phyloP scores from a whole-genome alignment of 2,888 invertebrate genomes.

The Archips crataeganus region DNA sequence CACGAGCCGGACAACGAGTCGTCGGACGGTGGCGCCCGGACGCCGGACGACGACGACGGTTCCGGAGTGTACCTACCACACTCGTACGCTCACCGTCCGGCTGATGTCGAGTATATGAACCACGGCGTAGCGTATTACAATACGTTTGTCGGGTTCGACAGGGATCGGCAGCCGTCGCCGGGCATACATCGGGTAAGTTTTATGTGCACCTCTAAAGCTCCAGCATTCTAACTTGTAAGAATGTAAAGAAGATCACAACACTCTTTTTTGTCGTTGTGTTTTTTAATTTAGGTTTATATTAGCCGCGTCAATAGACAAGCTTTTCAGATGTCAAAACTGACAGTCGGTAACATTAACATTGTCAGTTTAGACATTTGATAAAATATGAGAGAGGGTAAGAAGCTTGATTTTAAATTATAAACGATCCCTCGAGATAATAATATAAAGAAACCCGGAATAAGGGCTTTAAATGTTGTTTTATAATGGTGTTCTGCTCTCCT shows the following conservation, averaged over 20 bases:
- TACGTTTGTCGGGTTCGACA: slow-evolving; percentile 86
- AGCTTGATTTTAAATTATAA: no score
- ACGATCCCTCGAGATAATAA: no score
- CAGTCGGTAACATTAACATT: no score
- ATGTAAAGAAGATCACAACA: not conserved
- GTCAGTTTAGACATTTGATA: no score
- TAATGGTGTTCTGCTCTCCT: no score
- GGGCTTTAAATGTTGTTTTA: not conserved
- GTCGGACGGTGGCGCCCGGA: slow-evolving; percentile 89
- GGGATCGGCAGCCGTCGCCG: slow-evolving; percentile 76
- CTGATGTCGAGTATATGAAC: slow-evolving; percentile 79
- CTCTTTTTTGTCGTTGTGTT: not conserved
- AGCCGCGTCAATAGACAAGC: no score
- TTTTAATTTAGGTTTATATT: not conserved
- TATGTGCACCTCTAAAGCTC: not conserved
- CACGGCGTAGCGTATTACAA: slow-evolving; percentile 87
- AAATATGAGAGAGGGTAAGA: no score
- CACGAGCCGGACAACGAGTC: slow-evolving; percentile 92
- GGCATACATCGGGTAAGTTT: slow-evolving; percentile 80
- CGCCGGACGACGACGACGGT: slow-evolving; percentile 89
- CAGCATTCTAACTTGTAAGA: no score
- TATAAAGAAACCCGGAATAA: not conserved
- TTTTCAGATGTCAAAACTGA: no score
- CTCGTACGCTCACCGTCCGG: slow-evolving; percentile 79
- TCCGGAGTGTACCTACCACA: slow-evolving; percentile 88